Conservation (phyloP, 2,113 vertebrate genomes). For the Triplophysa tibetana region DNA sequence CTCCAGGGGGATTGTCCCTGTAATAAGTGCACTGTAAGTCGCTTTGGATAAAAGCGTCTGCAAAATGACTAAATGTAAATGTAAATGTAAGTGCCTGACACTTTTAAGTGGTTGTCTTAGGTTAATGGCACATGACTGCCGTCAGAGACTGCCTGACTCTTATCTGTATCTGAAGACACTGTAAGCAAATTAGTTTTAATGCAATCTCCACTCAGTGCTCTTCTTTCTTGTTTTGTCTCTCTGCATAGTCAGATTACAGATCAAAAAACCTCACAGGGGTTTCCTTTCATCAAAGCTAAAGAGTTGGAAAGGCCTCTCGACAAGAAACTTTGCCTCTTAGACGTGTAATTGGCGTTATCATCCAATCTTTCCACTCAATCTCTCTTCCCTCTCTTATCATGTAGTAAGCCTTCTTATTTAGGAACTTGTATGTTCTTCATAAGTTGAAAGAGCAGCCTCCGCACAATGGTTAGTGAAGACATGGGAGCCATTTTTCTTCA, state of each 20-base stretch:
- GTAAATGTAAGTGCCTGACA: constrained; percentile 23
- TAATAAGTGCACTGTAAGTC: too few relatives aligned
- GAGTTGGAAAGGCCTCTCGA: constrained; percentile 21
- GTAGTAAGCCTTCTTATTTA: background rate
- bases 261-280: constrained; percentile 46
- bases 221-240: background rate
- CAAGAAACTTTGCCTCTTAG: constrained; percentile 13
- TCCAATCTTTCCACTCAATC: background rate
- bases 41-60: too few relatives aligned
- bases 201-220: constrained; percentile 29
- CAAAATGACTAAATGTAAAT: too few relatives aligned
- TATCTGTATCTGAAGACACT: constrained; percentile 50
- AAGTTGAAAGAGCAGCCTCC: background rate
- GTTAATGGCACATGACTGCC: constrained; percentile 48
- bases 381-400: background rate
- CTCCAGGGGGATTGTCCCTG: too few relatives aligned
- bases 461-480: background rate
- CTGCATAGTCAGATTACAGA: constrained; percentile 26
- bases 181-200: constrained; percentile 55
- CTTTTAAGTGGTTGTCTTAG: constrained; percentile 15
- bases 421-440: background rate
- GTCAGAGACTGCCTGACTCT: constrained; percentile 31
- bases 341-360: constrained; percentile 14
- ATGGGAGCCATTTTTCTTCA: background rate
- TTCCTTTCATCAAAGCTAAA: constrained; percentile 43